Evolutionary conservation across 2,888 invertebrate genomes (phyloP), one percentile per base, ranked within the genome.

Genomic region (Gandaritis pyraliata): DNA sequence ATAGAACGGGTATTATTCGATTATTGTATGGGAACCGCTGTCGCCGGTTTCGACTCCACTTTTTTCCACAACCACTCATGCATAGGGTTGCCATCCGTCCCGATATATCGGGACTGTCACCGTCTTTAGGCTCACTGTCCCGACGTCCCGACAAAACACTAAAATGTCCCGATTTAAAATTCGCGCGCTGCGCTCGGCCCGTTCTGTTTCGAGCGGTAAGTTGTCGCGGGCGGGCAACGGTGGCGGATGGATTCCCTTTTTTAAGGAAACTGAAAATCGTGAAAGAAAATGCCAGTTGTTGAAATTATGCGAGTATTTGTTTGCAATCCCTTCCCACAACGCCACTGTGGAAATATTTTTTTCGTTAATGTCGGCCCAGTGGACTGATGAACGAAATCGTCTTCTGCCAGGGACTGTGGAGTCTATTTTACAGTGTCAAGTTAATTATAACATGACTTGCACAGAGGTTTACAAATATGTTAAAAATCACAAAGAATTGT

Each of bases 301-400:
- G 33, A 52, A 59, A 58, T 46, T 64, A 50, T 61, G 61, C 49
- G 48, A 64, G 61, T 58, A 65, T 58, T 61, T 62, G 39, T 58
- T 57, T 58, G 58, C 54, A n/a, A 55, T 58, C 47, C 61, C 62
- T 55, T 50, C 54, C 55, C 61, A 64, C 53, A 64, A 64, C 53
- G 53, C 57, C 7, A 58, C 36, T 11, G 66, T 66, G 15, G 64
- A 64, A 64, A 50, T 56, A 46, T 23, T 64, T 13, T 66, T 66
- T 61, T 64, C 66, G 18, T 61, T 64, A 51, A 66, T 66, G 53
- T 58, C 61, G 55, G 52, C 53, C 49, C 66, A 64, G 64, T 66
- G 64, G 61, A 64, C 55, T 48, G 41, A 58, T 58, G 55, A 61
- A 61, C 41, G 58, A 61, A 66, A 64, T 61, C 43, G 52, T 41